Percentiles rank a stretch among this genome's conserved stretches.
phyloP scores from a whole-genome alignment of 2,113 vertebrate genomes.

The Pipa parva region DNA sequence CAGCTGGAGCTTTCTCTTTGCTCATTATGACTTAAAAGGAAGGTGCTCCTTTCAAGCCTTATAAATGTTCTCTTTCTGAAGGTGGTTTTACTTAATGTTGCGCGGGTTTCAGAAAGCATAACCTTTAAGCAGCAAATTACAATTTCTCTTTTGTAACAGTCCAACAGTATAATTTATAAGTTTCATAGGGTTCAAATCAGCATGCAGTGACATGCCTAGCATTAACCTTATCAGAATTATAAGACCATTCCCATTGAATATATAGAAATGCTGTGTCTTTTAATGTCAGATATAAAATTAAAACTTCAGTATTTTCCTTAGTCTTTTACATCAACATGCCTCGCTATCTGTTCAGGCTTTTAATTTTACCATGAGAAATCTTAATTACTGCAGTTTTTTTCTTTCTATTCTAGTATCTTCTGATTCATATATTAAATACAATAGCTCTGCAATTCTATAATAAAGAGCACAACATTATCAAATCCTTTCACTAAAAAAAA shows the following conservation, averaged over 20 bases:
- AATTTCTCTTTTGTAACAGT: constrained; percentile 15
- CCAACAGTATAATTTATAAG: constrained; percentile 21
- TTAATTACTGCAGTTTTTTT: constrained; percentile 24
- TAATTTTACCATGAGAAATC: constrained; percentile 11
- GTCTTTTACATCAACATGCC: constrained; percentile 3
- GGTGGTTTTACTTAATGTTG: constrained; percentile 25
- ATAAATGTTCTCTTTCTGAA: constrained; percentile 21
- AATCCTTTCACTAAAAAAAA: neutral
- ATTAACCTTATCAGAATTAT: constrained; percentile 21
- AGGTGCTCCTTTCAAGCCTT: constrained; percentile 17
- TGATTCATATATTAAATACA: constrained; percentile 1
- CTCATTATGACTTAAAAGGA: constrained; percentile 16
- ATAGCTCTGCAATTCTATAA: neutral
- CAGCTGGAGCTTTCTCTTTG: constrained; percentile 26
- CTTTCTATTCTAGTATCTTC: neutral
- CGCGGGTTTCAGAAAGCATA: constrained; percentile 30
- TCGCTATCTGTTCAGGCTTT: constrained; percentile 14
- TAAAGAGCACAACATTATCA: neutral
- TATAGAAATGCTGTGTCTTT: constrained; percentile 4
- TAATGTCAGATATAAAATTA: constrained; percentile 7
- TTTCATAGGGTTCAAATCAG: constrained; percentile 20
- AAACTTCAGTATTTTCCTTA: constrained; percentile 7
- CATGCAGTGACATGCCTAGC: constrained; percentile 1
- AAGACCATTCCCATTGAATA: constrained; percentile 1
- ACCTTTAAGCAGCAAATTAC: constrained; percentile 27